Evolutionary conservation across 2,797 vertebrate genomes (phyloP).

Genomic region (Gambusia yucatana): DNA sequence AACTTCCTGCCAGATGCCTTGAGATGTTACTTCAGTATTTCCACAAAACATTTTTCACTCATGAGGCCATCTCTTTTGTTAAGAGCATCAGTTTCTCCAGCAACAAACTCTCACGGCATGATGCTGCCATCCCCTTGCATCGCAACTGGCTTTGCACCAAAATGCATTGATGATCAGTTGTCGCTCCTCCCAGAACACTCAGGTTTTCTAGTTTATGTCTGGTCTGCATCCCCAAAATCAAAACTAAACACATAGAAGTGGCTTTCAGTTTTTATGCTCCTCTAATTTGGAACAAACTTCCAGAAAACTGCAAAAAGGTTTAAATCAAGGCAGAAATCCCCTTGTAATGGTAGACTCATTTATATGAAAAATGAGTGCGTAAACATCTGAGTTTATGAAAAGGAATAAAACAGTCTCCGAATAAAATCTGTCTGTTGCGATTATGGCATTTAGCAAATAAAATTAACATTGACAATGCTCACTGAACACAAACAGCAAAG

Average conservation of each 20-base stretch:
- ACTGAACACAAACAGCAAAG: background rate
- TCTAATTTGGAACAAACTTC: background rate
- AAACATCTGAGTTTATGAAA: background rate
- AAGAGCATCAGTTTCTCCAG: background rate
- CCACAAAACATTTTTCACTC: background rate
- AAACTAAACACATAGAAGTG: background rate
- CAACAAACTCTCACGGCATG: background rate
- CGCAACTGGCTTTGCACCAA: background rate
- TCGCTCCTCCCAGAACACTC: background rate
- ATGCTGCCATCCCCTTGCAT: background rate
- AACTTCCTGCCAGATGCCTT: background rate
- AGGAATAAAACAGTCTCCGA: background rate
- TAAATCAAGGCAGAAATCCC: background rate
- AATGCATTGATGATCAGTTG: background rate
- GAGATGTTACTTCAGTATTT: background rate
- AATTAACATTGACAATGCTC: background rate
- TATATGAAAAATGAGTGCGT: background rate
- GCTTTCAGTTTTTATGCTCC: background rate
- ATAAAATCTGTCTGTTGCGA: background rate
- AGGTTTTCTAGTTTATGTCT: background rate
- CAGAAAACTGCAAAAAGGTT: background rate
- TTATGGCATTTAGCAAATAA: background rate
- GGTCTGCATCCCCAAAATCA: background rate
- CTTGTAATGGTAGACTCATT: too few relatives aligned
- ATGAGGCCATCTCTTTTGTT: background rate